Conservation (phyloP, 2,113 vertebrate genomes). For the Mustela lutreola region DNA sequence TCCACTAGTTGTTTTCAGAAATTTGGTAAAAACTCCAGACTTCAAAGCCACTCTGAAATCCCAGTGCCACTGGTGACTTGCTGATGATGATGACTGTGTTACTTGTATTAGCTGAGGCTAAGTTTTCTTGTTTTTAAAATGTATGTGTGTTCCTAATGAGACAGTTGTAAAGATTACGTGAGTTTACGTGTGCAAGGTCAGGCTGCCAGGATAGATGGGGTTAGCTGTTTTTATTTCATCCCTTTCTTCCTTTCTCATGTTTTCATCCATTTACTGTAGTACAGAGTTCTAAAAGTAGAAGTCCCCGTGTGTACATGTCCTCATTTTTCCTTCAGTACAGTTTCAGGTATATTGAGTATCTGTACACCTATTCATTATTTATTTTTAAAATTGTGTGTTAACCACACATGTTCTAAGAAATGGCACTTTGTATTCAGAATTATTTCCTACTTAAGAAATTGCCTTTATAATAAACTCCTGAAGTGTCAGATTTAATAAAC, state of each 20-base stretch:
- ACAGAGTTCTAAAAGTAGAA: not conserved
- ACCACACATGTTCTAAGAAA: not conserved
- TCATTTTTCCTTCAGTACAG: not conserved
- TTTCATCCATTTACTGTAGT: not conserved
- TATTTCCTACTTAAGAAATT: not conserved
- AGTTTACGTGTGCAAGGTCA: not conserved
- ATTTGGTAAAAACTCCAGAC: not conserved
- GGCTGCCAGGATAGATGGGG: not conserved
- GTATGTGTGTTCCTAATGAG: not conserved
- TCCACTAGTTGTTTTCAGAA: not conserved
- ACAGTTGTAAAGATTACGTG: not conserved
- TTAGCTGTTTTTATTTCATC: not conserved
- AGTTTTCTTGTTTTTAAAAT: not conserved
- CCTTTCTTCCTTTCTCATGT: not conserved
- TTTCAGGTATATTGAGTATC: not conserved
- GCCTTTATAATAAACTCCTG: not conserved
- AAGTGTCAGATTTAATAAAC: not conserved
- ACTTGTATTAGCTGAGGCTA: not conserved
- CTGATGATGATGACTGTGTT: not conserved
- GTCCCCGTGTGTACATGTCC: not conserved
- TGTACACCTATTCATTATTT: not conserved
- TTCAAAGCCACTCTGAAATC: not conserved
- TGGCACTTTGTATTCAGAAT: not conserved
- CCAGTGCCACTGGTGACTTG: not conserved
- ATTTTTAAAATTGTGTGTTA: not conserved